phyloP scores from a whole-genome alignment of 2,113 vertebrate species.

The Catharus bicknelli region DNA sequence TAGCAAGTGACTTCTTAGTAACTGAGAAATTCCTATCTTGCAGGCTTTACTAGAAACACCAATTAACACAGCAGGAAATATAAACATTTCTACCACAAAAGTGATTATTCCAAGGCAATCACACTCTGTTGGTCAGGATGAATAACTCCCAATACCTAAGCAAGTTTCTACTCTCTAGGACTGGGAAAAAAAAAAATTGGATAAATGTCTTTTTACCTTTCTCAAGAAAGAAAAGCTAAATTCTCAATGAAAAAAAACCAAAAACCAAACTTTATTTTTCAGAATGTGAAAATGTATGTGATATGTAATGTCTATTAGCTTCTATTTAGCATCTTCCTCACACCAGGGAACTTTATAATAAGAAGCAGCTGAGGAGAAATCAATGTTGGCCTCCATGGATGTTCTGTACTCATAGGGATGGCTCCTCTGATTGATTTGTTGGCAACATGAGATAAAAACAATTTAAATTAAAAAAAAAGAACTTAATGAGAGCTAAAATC shows the following conservation, averaged over 20 bases:
- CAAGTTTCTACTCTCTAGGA: neutral
- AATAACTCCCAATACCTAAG: neutral
- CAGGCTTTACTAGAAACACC: neutral
- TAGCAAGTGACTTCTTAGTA: neutral
- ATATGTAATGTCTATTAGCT: conserved; percentile 55
- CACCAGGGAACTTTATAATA: conserved; percentile 69
- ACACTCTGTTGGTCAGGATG: neutral
- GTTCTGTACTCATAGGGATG: conserved; percentile 45
- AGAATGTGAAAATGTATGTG: conserved; percentile 51
- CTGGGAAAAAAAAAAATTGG: neutral
- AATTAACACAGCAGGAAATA: conserved; percentile 46
- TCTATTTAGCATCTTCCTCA: conserved; percentile 53
- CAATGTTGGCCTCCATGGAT: conserved; percentile 42
- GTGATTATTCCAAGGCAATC: neutral
- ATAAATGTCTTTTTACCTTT: neutral
- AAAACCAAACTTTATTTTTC: conserved; percentile 21
- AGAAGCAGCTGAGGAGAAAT: conserved; percentile 58
- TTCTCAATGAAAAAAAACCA: neutral
- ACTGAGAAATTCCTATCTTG: conserved; percentile 1
- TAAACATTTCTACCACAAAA: neutral
- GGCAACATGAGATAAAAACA: conserved; percentile 43
- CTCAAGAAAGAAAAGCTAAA: neutral
- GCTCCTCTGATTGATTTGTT: conserved; percentile 59
- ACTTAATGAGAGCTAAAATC: neutral
- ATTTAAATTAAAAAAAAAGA: conserved; percentile 21